Conservation (phyloP, 2,888 invertebrate genomes). For the Ecdyonurus torrentis region DNA sequence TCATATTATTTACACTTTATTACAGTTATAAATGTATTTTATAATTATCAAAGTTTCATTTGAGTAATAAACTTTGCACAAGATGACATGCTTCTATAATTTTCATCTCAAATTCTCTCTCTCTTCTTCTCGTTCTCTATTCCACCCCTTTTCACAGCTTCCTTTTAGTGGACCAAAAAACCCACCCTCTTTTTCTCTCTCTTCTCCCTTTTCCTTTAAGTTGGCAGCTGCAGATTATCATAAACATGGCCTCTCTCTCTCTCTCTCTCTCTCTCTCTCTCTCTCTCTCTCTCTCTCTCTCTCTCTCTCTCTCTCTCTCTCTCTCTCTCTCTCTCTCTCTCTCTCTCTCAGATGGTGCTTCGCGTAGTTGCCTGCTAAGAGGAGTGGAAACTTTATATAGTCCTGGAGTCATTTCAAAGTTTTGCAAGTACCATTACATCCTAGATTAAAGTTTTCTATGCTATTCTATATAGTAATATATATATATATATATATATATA, state of each 20-base stretch:
- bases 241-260: not conserved
- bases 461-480: no score
- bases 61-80: not conserved
- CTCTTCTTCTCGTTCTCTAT: no score
- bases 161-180: not conserved
- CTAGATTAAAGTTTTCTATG: not conserved
- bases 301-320: not conserved
- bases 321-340: not conserved
- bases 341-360: not conserved
- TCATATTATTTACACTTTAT: not conserved
- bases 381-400: slow-evolving; percentile 2
- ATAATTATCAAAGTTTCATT: not conserved
- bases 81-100: not conserved
- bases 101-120: not conserved
- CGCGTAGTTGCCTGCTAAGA: not conserved
- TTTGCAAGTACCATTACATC: not conserved
- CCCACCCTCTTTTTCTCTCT: not conserved
- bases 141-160: not conserved
- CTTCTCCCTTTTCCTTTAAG: not conserved
- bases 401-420: not conserved
- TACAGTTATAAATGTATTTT: not conserved
- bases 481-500: no score
- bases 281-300: not conserved
- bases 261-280: not conserved
- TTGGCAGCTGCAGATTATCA: not conserved